Conservation (phyloP, 1,140 invertebrate species). For the Pseudomyrmex pallidus region DNA sequence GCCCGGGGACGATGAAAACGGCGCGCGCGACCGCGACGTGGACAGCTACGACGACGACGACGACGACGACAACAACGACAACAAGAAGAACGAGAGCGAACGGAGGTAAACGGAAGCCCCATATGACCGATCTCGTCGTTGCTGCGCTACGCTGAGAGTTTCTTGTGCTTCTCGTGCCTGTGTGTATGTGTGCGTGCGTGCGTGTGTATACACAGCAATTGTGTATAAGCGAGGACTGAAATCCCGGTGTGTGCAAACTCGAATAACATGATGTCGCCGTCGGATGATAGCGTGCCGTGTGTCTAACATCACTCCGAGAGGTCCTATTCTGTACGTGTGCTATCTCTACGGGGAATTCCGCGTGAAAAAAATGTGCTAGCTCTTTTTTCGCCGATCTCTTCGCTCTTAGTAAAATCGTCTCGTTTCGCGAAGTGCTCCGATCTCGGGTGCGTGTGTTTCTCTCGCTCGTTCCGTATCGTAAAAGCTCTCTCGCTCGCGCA, state of each 20-base stretch:
- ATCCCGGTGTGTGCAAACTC: background rate
- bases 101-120: slow-evolving; percentile 27
- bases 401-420: slow-evolving; percentile 51
- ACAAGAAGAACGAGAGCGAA: background rate
- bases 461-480: background rate
- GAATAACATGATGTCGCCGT: background rate
- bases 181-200: slow-evolving; percentile 44
- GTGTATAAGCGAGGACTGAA: background rate
- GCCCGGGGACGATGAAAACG: slow-evolving; percentile 39
- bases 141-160: slow-evolving; percentile 27
- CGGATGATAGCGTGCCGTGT: slow-evolving; percentile 13
- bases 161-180: background rate
- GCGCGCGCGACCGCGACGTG: slow-evolving; percentile 30
- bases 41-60: slow-evolving; percentile 7
- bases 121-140: slow-evolving; percentile 27
- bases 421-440: no score
- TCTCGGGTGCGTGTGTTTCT: background rate
- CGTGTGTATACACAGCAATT: slow-evolving; percentile 60
- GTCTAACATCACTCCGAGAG: background rate
- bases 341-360: background rate
- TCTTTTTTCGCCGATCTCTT: slow-evolving; percentile 27
- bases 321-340: background rate
- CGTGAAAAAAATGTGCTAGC: background rate
- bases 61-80: background rate
- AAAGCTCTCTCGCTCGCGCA: slow-evolving; percentile 25